These are phyloP conservation scores for Siphlonurus alternatus DNA, from an alignment of 2,888 invertebrate genomes.

Conservation along the genomic window DNA sequence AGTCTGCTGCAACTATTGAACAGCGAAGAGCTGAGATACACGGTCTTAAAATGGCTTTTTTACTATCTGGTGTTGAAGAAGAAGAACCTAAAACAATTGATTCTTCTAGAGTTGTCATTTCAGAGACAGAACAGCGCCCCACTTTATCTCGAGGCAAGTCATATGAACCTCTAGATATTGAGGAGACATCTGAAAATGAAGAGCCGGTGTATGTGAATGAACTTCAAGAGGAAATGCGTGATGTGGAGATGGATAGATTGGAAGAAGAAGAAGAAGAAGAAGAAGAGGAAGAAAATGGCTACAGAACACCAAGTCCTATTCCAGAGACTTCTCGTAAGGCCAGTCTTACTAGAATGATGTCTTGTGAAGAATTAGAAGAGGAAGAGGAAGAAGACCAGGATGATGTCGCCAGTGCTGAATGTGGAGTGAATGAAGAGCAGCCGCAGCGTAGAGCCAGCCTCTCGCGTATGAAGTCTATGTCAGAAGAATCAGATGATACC, in stretches of 20 bases:
- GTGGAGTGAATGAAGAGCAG: not conserved
- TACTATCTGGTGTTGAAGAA: not conserved
- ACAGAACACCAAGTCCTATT: not conserved
- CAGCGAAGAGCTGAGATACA: not conserved
- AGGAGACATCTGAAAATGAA: not conserved
- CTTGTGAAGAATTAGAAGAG: not conserved
- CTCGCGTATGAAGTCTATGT: not conserved
- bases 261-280: slow-evolving; percentile 18
- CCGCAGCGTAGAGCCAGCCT: not conserved
- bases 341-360: too few relatives aligned
- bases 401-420: not conserved
- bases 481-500: not conserved
- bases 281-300: slow-evolving; percentile 13
- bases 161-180: not conserved
- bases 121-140: not conserved
- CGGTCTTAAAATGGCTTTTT: not conserved
- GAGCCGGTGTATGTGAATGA: slow-evolving; percentile 29
- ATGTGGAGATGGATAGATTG: slow-evolving; percentile 33
- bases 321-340: too few relatives aligned
- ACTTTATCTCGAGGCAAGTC: not conserved
- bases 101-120: not conserved
- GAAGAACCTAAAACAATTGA: not conserved
- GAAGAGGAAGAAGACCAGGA: slow-evolving; percentile 6
- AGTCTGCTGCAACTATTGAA: slow-evolving; percentile 18
- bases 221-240: slow-evolving; percentile 32